Evolutionary conservation across 2,113 vertebrate species (phyloP).

Genomic region (Plestiodon gilberti): DNA sequence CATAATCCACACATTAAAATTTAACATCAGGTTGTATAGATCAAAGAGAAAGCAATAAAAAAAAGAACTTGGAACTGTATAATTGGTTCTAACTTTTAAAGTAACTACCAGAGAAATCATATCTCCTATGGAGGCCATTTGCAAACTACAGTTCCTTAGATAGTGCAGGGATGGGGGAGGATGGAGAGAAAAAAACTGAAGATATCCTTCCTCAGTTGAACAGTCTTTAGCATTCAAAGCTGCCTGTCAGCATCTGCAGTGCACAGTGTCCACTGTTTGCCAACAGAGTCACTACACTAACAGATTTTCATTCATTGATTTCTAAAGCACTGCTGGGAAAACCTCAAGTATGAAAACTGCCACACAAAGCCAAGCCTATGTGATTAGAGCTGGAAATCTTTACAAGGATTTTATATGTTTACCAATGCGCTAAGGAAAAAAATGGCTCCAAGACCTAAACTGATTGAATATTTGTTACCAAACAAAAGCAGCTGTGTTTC

Average conservation of each 20-base stretch:
- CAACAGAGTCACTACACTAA: background rate
- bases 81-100: background rate
- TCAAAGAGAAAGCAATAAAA: background rate
- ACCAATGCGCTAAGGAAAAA: background rate
- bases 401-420: background rate
- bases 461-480: conserved; percentile 1
- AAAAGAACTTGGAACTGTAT: background rate
- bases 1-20: background rate
- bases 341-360: conserved; percentile 9
- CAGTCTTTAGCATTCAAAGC: background rate
- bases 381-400: conserved; percentile 5
- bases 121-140: background rate
- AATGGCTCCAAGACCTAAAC: background rate
- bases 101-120: background rate
- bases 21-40: background rate
- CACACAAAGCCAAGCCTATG: conserved; percentile 3
- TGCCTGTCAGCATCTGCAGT: background rate
- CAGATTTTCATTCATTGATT: background rate
- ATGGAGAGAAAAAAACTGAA: background rate
- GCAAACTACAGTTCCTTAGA: background rate
- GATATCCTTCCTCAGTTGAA: background rate
- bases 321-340: background rate
- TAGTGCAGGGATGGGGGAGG: background rate
- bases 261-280: conserved; percentile 9
- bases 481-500: conserved; percentile 3